Evolutionary conservation across 2,888 invertebrate genomes (phyloP).

Genomic region (Drosophila neutralis): DNA sequence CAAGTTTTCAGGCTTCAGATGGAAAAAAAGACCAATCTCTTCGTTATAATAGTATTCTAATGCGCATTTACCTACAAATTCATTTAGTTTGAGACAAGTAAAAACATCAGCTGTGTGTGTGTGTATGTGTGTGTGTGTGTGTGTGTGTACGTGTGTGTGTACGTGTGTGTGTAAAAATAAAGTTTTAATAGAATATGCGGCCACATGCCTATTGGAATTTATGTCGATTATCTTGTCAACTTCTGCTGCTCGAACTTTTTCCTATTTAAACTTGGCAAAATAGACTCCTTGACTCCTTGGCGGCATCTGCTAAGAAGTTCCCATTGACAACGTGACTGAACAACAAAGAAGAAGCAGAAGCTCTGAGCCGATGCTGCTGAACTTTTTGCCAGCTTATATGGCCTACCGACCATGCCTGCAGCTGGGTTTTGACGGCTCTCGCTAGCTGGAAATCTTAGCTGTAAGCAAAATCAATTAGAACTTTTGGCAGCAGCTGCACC

Average conservation of each 20-base stretch:
- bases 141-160: conserved; percentile 32
- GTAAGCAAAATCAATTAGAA: conserved; percentile 78
- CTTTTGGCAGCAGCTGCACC: conserved; percentile 67
- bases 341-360: conserved; percentile 45
- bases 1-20: background rate
- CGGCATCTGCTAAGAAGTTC: conserved; percentile 44
- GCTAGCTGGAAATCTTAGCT: conserved; percentile 37
- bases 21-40: background rate
- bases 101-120: conserved; percentile 10
- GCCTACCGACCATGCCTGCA: conserved; percentile 47
- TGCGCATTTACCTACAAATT: conserved; percentile 37
- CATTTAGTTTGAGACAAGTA: background rate
- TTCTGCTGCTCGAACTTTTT: conserved; percentile 68
- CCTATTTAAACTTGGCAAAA: conserved; percentile 75
- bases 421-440: conserved; percentile 29
- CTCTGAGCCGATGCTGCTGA: conserved; percentile 32
- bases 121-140: background rate
- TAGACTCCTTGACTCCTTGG: conserved; percentile 56
- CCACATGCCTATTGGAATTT: conserved; percentile 74
- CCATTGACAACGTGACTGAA: conserved; percentile 76
- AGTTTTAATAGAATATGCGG: conserved; percentile 75
- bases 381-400: conserved; percentile 63
- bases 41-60: background rate
- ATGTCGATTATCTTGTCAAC: conserved; percentile 79
- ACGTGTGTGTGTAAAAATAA: conserved; percentile 40